phyloP scores from a whole-genome alignment of 2,113 vertebrate species.

The Alosa alosa region DNA sequence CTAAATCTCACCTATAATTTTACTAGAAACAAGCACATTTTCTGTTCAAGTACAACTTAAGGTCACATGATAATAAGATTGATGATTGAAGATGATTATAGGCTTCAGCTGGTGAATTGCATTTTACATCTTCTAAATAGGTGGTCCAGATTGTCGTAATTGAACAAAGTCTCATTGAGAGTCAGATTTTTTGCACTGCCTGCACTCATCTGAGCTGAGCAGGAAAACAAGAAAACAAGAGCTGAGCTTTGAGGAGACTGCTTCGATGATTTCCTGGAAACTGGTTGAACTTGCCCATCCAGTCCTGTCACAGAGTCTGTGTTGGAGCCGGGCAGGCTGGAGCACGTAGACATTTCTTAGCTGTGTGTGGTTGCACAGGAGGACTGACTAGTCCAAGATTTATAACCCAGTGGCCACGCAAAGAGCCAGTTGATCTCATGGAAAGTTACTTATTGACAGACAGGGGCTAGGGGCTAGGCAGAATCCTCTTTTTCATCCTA shows the following conservation, averaged over 20 bases:
- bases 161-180: neutral
- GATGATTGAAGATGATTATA: no score
- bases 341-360: slow-evolving; percentile 51
- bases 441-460: slow-evolving; percentile 43
- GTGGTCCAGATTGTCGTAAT: neutral
- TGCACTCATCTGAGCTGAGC: neutral
- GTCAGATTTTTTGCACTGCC: neutral
- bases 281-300: slow-evolving; percentile 54
- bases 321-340: slow-evolving; percentile 50
- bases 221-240: neutral
- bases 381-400: neutral
- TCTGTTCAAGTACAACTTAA: neutral
- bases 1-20: neutral
- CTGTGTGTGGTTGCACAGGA: slow-evolving; percentile 32
- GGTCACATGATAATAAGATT: neutral
- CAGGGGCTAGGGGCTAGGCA: slow-evolving; percentile 25
- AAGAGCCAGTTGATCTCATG: slow-evolving; percentile 20
- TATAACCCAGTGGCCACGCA: slow-evolving; percentile 7
- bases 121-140: no score
- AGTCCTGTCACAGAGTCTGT: slow-evolving; percentile 47
- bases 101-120: no score
- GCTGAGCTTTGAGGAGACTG: neutral
- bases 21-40: neutral
- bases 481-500: neutral
- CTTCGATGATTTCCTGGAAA: slow-evolving; percentile 48